phyloP scores from a whole-genome alignment of 2,888 invertebrate genomes.

The Aethes cnicana region DNA sequence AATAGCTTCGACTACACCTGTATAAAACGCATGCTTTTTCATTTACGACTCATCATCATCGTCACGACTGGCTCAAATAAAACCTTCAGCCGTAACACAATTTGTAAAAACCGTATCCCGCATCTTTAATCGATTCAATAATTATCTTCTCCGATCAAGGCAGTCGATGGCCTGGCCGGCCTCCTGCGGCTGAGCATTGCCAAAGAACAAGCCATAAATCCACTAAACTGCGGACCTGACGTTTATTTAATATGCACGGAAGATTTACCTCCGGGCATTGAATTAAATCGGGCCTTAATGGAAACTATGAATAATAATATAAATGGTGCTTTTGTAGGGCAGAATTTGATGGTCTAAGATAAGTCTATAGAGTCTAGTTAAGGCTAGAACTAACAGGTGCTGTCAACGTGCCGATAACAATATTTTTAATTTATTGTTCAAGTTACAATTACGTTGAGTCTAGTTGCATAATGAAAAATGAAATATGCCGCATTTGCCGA shows the following conservation, averaged over 20 bases:
- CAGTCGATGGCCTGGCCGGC: background rate
- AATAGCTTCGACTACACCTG: too few relatives aligned
- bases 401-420: too few relatives aligned
- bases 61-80: too few relatives aligned
- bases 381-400: too few relatives aligned
- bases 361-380: background rate
- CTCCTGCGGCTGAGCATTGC: constrained; percentile 40
- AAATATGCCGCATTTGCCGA: too few relatives aligned
- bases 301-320: constrained; percentile 62
- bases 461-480: too few relatives aligned
- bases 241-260: constrained; percentile 77
- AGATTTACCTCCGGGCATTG: constrained; percentile 77
- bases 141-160: background rate
- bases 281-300: constrained; percentile 75
- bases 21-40: too few relatives aligned
- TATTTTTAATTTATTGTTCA: too few relatives aligned
- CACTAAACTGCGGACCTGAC: constrained; percentile 59
- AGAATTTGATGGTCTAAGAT: constrained; percentile 5
- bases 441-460: too few relatives aligned
- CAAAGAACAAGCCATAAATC: constrained; percentile 63
- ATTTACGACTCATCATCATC: too few relatives aligned
- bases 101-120: too few relatives aligned
- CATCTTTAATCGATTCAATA: background rate
- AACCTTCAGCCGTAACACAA: too few relatives aligned
- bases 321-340: constrained; percentile 42